phyloP scores from a whole-genome alignment of 2,113 vertebrate species.

The Apteryx owenii region DNA sequence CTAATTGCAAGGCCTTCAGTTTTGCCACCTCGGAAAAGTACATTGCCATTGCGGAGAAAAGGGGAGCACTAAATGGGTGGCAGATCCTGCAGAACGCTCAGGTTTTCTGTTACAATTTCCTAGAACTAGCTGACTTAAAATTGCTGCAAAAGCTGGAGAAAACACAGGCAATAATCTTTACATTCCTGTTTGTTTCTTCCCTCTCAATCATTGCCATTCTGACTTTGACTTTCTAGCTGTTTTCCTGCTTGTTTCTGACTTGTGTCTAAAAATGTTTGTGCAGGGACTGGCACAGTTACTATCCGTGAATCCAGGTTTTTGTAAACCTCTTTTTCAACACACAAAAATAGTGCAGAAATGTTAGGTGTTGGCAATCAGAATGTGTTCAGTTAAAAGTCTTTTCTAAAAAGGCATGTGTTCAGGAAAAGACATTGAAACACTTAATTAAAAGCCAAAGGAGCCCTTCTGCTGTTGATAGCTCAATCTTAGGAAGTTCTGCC shows the following conservation, averaged over 20 bases:
- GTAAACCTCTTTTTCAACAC: neutral
- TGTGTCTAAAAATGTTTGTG: neutral
- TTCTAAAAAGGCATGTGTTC: neutral
- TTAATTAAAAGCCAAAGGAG: neutral
- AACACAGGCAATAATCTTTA: neutral
- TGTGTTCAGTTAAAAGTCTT: too few relatives aligned
- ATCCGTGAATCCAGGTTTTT: neutral
- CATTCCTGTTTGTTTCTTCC: neutral
- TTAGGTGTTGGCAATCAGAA: neutral
- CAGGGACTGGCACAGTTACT: neutral
- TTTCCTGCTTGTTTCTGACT: neutral
- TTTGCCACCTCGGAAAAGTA: neutral
- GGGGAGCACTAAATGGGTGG: neutral
- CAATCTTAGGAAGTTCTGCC: neutral
- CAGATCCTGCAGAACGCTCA: neutral
- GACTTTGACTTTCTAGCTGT: neutral
- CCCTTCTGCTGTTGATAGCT: neutral
- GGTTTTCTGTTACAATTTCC: neutral
- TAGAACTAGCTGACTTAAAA: neutral
- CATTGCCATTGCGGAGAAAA: neutral
- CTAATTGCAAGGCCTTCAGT: neutral
- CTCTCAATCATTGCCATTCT: neutral
- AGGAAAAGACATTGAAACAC: neutral
- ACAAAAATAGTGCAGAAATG: neutral
- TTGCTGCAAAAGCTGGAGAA: neutral